Evolutionary conservation across 2,797 vertebrate species (phyloP).

Genomic region (Calcarius lapponicus): DNA sequence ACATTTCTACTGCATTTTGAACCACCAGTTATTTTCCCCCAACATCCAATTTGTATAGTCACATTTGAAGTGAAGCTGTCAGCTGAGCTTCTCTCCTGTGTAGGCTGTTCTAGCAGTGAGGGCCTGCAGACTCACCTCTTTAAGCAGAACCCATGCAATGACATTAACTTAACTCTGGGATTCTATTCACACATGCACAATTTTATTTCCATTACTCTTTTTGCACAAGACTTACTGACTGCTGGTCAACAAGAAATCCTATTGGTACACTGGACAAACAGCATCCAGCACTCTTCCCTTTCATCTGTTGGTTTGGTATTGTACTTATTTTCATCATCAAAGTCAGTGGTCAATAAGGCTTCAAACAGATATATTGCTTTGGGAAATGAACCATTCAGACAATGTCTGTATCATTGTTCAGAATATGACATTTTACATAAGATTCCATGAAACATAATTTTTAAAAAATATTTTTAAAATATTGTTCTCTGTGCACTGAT

Average conservation of each 20-base stretch:
- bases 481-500: background rate
- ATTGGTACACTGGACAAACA: background rate
- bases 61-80: background rate
- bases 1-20: background rate
- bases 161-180: background rate
- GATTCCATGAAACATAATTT: background rate
- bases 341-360: background rate
- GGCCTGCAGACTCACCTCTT: background rate
- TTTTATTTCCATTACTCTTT: background rate
- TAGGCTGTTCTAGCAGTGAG: background rate
- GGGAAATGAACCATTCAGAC: background rate
- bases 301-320: background rate
- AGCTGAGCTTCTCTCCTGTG: background rate
- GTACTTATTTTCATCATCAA: background rate
- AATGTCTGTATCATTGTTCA: background rate
- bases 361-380: background rate
- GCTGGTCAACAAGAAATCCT: background rate
- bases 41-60: background rate
- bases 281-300: background rate
- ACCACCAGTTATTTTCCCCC: background rate
- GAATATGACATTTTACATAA: background rate
- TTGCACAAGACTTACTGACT: background rate
- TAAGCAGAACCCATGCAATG: background rate
- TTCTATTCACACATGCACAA: background rate
- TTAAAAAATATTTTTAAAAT: background rate